Evolutionary conservation across 2,888 invertebrate species (phyloP), one percentile per base, ranked within the genome.

Genomic region (Tholera decimalis): DNA sequence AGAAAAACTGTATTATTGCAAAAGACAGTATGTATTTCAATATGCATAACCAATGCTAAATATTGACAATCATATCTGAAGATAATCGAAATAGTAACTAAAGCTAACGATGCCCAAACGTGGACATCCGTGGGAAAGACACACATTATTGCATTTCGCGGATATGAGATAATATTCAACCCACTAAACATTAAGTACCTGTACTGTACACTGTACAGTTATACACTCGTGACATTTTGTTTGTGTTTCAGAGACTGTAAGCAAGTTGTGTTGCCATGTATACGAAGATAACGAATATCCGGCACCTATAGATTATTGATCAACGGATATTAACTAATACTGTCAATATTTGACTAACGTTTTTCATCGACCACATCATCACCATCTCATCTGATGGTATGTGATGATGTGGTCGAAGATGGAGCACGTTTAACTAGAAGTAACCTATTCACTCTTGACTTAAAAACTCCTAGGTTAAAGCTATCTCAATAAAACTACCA

Each of bases 91-190:
- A 49, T 65, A 47, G 39, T 60, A 28, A 44, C 55, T 35, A 33
- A 49, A 55, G 28, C 62, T 50, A 61, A 63, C 55, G 64, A 68
- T 83, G 79, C 74, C 82, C 84, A 84, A 80, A 83, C 70, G 59
- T 62, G 61, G 57, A 80, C 79, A 80, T 89, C 89, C 93, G 93
- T 95, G 95, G 85, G 95, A 95, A 95, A 91, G 74, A 86, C 85
- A 95, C 85, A 92, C 91, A 87, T 86, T 72, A 79, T 82, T 83
- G 83, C 84, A 85, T 77, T 80, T 77, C 83, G 90, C 93, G 94
- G 94, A 94, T 89, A 91, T 88, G 91, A 91, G 91, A 92, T 93
- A 92, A 83, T 61, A 51, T 77, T 70, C 69, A 74, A 50, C 51
- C 58, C 54, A 81, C 61, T 59, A 74, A n/a, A 75, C 74, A 62